phyloP scores from a whole-genome alignment of 2,797 vertebrate species.

The Denticeps clupeoides region DNA sequence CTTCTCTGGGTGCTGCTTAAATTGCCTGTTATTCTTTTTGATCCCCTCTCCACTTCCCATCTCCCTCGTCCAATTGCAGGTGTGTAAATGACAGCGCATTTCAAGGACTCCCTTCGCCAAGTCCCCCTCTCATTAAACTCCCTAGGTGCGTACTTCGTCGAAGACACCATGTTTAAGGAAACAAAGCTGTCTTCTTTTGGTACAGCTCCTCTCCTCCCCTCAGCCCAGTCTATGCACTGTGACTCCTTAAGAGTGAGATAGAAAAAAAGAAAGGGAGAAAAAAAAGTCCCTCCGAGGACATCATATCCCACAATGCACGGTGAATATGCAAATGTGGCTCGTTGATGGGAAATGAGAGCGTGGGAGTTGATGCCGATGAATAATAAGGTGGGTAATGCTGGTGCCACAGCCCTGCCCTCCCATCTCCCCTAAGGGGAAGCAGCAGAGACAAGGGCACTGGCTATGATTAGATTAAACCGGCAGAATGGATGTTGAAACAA shows the following conservation, averaged over 20 bases:
- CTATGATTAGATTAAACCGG: background rate
- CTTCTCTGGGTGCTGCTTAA: slow-evolving; percentile 23
- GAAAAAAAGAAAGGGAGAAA: too few relatives aligned
- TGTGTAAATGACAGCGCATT: slow-evolving; percentile 39
- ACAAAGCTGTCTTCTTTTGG: slow-evolving; percentile 5
- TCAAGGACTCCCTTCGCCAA: slow-evolving; percentile 1
- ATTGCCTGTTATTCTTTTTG: slow-evolving; percentile 35
- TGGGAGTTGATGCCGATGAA: slow-evolving; percentile 11
- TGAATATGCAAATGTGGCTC: slow-evolving; percentile 16
- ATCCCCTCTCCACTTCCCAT: slow-evolving; percentile 15
- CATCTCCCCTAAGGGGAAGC: slow-evolving; percentile 1
- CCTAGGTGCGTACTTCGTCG: slow-evolving; percentile 13
- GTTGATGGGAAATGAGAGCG: slow-evolving; percentile 4
- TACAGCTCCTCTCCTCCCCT: background rate
- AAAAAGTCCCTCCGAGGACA: slow-evolving; percentile 6
- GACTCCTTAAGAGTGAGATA: slow-evolving; percentile 26
- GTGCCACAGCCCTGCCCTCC: slow-evolving; percentile 3
- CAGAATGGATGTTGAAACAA: too few relatives aligned
- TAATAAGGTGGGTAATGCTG: slow-evolving; percentile 6
- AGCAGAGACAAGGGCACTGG: too few relatives aligned
- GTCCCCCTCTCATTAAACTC: slow-evolving; percentile 30
- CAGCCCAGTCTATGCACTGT: slow-evolving; percentile 7
- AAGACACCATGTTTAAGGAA: slow-evolving; percentile 11
- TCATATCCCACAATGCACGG: slow-evolving; percentile 16
- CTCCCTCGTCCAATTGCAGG: slow-evolving; percentile 19